These are phyloP conservation scores for Dolichopus griseipennis DNA, from an alignment of 2,888 invertebrate species.

Conservation along the genomic window DNA sequence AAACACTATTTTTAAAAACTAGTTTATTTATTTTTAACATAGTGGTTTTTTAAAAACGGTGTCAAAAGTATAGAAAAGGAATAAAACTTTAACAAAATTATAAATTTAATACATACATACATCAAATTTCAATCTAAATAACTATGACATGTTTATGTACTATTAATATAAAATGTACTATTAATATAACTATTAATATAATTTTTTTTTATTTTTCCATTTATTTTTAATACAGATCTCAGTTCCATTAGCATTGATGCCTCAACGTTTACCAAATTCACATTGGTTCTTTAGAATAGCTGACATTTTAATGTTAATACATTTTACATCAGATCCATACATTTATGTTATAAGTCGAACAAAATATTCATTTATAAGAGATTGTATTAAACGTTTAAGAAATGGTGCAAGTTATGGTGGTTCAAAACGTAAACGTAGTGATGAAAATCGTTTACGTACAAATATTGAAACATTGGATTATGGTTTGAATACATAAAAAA, in stretches of 20 bases:
- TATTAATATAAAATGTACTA: too few species aligned
- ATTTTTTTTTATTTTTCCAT: too few species aligned
- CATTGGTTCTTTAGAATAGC: slow-evolving; percentile 49
- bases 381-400: slow-evolving; percentile 38
- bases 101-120: too few species aligned
- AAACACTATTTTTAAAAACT: too few species aligned
- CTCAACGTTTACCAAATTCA: slow-evolving; percentile 30
- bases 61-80: too few species aligned
- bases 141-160: too few species aligned
- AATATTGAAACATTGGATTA: slow-evolving; percentile 38
- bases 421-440: slow-evolving; percentile 37
- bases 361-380: slow-evolving; percentile 38
- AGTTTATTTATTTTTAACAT: too few species aligned
- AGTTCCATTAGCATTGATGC: slow-evolving; percentile 49
- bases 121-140: too few species aligned
- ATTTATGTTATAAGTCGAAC: slow-evolving; percentile 68
- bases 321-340: slow-evolving; percentile 76
- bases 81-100: too few species aligned
- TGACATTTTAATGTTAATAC: slow-evolving; percentile 67
- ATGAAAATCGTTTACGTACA: slow-evolving; percentile 39
- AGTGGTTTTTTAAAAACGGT: too few species aligned
- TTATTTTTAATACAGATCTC: slow-evolving; percentile 47
- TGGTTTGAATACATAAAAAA: slow-evolving; percentile 28
- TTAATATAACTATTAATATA: too few species aligned
- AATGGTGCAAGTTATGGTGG: slow-evolving; percentile 24